These are phyloP conservation scores for Diglossa cyanea DNA, from an alignment of 2,797 vertebrate genomes.

Conservation along the genomic window DNA sequence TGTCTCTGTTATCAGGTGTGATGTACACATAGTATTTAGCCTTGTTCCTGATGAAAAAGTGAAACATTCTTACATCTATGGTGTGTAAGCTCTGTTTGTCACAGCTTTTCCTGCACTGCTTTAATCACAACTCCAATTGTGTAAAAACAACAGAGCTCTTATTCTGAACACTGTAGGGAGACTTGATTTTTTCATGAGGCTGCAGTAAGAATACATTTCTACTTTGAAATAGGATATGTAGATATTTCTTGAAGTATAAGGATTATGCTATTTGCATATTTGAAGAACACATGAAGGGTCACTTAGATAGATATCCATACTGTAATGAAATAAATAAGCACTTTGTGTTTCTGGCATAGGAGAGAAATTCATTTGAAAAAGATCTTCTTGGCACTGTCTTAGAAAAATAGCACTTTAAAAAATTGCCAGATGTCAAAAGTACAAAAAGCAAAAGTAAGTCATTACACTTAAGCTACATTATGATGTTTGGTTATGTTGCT, in stretches of 20 bases:
- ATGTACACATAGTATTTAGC: background rate
- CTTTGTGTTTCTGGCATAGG: background rate
- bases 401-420: background rate
- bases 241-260: background rate
- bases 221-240: background rate
- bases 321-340: background rate
- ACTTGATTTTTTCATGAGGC: background rate
- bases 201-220: background rate
- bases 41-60: background rate
- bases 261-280: background rate
- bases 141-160: background rate
- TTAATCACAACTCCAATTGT: background rate
- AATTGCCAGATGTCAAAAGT: background rate
- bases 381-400: background rate
- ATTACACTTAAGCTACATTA: background rate
- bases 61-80: background rate
- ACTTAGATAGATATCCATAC: background rate
- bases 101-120: background rate
- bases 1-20: background rate
- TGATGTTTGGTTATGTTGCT: background rate
- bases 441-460: background rate
- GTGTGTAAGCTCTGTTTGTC: background rate
- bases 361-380: background rate
- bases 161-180: background rate
- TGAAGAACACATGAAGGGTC: background rate